Evolutionary conservation across 2,113 vertebrate species (phyloP), one percentile per base, ranked within the genome.

Genomic region (Oncorhynchus tshawytscha): DNA sequence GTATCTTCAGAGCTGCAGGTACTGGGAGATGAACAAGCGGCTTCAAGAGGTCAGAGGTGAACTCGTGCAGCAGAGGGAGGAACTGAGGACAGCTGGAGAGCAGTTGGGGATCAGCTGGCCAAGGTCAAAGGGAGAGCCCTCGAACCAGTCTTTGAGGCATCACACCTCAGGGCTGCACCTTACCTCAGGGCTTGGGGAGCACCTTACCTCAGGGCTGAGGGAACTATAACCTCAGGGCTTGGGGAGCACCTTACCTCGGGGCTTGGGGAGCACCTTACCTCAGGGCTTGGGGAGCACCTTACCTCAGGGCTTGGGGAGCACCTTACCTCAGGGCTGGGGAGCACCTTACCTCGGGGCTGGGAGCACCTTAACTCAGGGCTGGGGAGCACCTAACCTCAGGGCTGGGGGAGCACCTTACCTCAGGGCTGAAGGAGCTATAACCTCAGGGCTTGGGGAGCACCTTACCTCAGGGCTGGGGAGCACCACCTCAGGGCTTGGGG

Each of bases 1-100:
- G 1, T 98, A 94, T 89, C 85, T 79, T 22, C 95, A 96, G 91
- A 94, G 95, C 74, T 93, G 91, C 5, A 86, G 86, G 6, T 97
- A 94, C 7, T 87, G 96, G 84, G 93, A 93, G 39, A 85, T 94
- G 85, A 96, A 94, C 27, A 90, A 94, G 84, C 83, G 67, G 29
- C 91, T 98, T 67, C 93, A 84, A 86, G 88, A 75, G 2, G 87
- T 89, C 0, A 85, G 79, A 2, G 72, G 77, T 0, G 81, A 12
- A 2, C 92, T 99, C 29, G 82, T 76, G 39, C 77, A 25, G 20
- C 91, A 77, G 74, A 88, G 93, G 0, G 88, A 90, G 34, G 89
- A 87, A 70, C 93, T 98, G 51, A 73, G 4, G 65, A 60, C 3
- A 0, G 91, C 87, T 0, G 95, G 95, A 0, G 73, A 84, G 3